A percentile compares a stretch with the other conserved stretches of the same genome.
Conservation (phyloP, 2,888 invertebrate genomes). For the Nephrotoma flavescens region DNA sequence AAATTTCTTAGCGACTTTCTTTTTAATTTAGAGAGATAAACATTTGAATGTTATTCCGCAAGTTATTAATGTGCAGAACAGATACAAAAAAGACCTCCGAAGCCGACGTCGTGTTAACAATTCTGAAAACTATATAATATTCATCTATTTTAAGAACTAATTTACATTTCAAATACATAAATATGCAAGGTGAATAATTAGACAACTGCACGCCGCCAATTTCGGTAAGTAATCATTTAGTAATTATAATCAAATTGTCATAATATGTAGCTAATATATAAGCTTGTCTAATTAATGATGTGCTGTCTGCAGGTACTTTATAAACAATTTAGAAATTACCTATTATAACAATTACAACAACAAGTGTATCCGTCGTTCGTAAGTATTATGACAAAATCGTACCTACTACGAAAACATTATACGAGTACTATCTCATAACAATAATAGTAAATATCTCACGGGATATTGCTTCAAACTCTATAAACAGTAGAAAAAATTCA, state of each 20-base stretch:
- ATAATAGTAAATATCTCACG: not conserved
- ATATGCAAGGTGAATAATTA: not conserved
- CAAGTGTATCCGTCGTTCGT: not conserved
- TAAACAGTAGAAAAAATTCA: not conserved
- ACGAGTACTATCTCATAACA: not conserved
- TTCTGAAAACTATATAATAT: not conserved
- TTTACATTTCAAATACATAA: not conserved
- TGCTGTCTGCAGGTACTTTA: not conserved
- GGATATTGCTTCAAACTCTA: not conserved
- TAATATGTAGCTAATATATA: not conserved
- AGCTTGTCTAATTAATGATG: not conserved
- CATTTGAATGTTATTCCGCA: not conserved
- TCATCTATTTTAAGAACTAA: not conserved
- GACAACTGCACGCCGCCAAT: not conserved
- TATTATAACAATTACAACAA: not conserved
- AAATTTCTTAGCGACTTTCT: not conserved
- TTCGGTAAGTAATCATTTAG: not conserved
- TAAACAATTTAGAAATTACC: not conserved
- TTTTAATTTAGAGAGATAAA: not conserved
- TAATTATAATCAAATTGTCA: not conserved
- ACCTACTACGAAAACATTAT: not conserved
- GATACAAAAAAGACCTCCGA: not conserved
- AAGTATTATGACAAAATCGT: not conserved
- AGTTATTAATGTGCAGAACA: not conserved
- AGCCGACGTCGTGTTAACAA: not conserved